Conservation (phyloP, 2,797 vertebrate genomes). For the Lophius americanus region DNA sequence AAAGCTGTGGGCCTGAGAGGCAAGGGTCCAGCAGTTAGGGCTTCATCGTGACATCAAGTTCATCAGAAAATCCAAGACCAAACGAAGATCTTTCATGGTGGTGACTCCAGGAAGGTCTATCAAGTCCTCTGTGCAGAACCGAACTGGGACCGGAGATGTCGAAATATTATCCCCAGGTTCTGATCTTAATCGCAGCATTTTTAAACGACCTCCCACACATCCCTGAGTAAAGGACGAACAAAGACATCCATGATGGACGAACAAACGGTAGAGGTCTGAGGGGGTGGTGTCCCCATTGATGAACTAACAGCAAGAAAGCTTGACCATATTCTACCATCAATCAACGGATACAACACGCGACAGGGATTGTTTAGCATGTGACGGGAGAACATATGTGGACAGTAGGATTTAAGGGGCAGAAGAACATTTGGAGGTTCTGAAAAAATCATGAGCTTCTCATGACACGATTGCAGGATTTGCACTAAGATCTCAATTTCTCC, state of each 20-base stretch:
- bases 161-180: too few species aligned
- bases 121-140: constrained; percentile 27
- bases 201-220: too few species aligned
- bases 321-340: constrained; percentile 27
- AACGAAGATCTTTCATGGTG: too few species aligned
- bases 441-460: constrained; percentile 62
- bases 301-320: constrained; percentile 41
- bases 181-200: too few species aligned
- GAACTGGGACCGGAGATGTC: constrained; percentile 25
- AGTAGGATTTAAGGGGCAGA: constrained; percentile 18
- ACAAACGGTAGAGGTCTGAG: constrained; percentile 55
- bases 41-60: too few species aligned
- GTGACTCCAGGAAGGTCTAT: constrained; percentile 9
- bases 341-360: constrained; percentile 9
- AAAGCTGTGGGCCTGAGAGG: constrained; percentile 79
- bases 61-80: too few species aligned
- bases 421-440: constrained; percentile 43
- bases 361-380: background rate
- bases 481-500: constrained; percentile 20
- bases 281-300: constrained; percentile 51
- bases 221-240: too few species aligned
- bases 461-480: constrained; percentile 50
- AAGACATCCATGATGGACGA: constrained; percentile 18
- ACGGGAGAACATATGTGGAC: constrained; percentile 13
- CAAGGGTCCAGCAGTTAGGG: constrained; percentile 11